Evolutionary conservation across 2,113 vertebrate species (phyloP).

Genomic region (Ramphastos sulfuratus): DNA sequence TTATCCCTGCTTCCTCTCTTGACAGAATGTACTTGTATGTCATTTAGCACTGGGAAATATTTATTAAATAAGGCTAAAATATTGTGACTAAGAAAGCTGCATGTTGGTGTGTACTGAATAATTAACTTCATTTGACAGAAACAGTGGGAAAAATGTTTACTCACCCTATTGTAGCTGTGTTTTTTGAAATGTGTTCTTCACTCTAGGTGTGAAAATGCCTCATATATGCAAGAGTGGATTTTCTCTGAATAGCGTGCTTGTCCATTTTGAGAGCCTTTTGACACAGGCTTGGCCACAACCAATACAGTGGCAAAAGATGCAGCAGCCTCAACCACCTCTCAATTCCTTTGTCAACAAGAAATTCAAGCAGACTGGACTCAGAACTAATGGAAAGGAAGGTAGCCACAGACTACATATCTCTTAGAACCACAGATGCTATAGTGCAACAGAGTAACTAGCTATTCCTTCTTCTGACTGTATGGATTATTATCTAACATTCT

Average conservation of each 20-base stretch:
- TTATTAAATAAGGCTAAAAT: neutral
- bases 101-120: constrained; percentile 8
- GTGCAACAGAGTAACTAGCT: neutral
- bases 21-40: neutral
- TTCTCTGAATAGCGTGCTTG: constrained; percentile 27
- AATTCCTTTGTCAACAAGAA: constrained; percentile 40
- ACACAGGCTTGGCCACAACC: constrained; percentile 40
- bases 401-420: constrained; percentile 34
- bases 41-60: neutral
- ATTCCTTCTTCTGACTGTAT: neutral
- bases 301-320: constrained; percentile 25
- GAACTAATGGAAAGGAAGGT: constrained; percentile 29
- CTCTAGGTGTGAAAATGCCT: constrained; percentile 34
- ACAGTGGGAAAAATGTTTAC: constrained; percentile 32
- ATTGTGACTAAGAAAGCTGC: neutral
- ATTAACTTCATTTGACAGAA: constrained; percentile 6
- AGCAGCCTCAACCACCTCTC: constrained; percentile 36
- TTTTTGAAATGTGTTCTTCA: constrained; percentile 35
- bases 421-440: neutral
- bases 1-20: neutral
- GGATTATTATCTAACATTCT: neutral
- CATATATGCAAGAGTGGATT: constrained; percentile 8
- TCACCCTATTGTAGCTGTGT: constrained; percentile 17
- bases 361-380: constrained; percentile 42
- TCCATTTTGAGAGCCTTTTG: constrained; percentile 35